A percentile compares a stretch with the other conserved stretches of the same genome.
These are phyloP conservation scores for Hemithea aestivaria DNA, from an alignment of 2,888 invertebrate genomes.

Conservation along the genomic window DNA sequence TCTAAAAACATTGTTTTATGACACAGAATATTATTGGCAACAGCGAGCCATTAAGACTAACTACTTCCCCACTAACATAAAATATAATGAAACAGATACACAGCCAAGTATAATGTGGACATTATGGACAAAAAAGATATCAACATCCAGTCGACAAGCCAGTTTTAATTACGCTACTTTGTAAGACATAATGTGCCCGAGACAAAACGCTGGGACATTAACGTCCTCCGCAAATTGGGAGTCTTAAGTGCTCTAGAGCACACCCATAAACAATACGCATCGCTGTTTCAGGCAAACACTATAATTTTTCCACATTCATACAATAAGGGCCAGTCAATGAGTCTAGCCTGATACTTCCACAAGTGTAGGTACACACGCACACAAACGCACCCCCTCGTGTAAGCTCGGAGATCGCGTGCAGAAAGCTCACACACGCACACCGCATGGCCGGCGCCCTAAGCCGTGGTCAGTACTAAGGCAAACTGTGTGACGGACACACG, in stretches of 20 bases:
- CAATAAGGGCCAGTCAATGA: slow-evolving; percentile 79
- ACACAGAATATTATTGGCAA: too few species aligned
- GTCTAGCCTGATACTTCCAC: slow-evolving; percentile 75
- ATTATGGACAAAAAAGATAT: slow-evolving; percentile 33
- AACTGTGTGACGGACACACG: slow-evolving; percentile 79
- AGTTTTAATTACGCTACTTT: slow-evolving; percentile 68
- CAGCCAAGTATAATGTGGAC: slow-evolving; percentile 12
- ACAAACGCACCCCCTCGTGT: slow-evolving; percentile 67
- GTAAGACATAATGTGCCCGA: slow-evolving; percentile 62
- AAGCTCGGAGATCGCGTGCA: slow-evolving; percentile 75
- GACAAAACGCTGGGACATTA: slow-evolving; percentile 66
- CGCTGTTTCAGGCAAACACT: slow-evolving; percentile 73
- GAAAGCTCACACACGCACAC: slow-evolving; percentile 77
- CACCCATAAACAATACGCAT: slow-evolving; percentile 71
- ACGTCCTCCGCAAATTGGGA: slow-evolving; percentile 68
- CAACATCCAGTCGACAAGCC: slow-evolving; percentile 36
- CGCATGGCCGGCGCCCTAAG: slow-evolving; percentile 75
- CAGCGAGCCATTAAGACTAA: too few species aligned
- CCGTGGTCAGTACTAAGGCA: slow-evolving; percentile 79
- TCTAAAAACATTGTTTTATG: too few species aligned
- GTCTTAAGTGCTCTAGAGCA: slow-evolving; percentile 61
- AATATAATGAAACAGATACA: background rate
- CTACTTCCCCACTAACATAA: too few species aligned
- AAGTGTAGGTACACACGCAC: slow-evolving; percentile 68
- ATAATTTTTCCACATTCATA: slow-evolving; percentile 80